Evolutionary conservation across 2,888 invertebrate species (phyloP).

Genomic region (Asteroscopus sphinx): DNA sequence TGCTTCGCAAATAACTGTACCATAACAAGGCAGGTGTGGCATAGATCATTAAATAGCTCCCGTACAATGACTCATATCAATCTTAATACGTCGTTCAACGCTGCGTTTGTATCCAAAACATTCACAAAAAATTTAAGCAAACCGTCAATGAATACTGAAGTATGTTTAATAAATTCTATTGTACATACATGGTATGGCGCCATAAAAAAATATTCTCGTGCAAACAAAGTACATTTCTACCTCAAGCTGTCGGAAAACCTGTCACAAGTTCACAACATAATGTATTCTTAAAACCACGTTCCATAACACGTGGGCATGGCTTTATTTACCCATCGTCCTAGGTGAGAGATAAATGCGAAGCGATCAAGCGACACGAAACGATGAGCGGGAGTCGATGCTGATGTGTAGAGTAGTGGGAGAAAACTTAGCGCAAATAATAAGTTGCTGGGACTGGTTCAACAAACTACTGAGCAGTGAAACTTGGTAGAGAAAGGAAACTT

Average conservation of each 20-base stretch:
- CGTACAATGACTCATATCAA: slow-evolving; percentile 37
- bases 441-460: too few species aligned
- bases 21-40: slow-evolving; percentile 37
- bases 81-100: slow-evolving; percentile 21
- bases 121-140: slow-evolving; percentile 14
- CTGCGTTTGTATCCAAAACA: slow-evolving; percentile 16
- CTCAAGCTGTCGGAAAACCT: slow-evolving; percentile 1
- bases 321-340: not conserved
- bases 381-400: not conserved
- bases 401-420: too few species aligned
- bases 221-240: slow-evolving; percentile 1
- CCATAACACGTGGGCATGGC: slow-evolving; percentile 3
- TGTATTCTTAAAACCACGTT: slow-evolving; percentile 9
- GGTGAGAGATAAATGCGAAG: not conserved
- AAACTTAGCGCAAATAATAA: too few species aligned
- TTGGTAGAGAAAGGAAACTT: too few species aligned
- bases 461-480: too few species aligned
- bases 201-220: not conserved
- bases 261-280: not conserved
- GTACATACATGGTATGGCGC: slow-evolving; percentile 1
- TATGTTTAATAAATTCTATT: not conserved
- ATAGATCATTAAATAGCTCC: slow-evolving; percentile 30
- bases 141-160: slow-evolving; percentile 18
- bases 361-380: slow-evolving; percentile 2
- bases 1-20: slow-evolving; percentile 37